A percentile compares a stretch with the other conserved stretches of the same genome.
Evolutionary conservation across 2,113 vertebrate species (phyloP).

Genomic region (Forbesichthys papilliferus): DNA sequence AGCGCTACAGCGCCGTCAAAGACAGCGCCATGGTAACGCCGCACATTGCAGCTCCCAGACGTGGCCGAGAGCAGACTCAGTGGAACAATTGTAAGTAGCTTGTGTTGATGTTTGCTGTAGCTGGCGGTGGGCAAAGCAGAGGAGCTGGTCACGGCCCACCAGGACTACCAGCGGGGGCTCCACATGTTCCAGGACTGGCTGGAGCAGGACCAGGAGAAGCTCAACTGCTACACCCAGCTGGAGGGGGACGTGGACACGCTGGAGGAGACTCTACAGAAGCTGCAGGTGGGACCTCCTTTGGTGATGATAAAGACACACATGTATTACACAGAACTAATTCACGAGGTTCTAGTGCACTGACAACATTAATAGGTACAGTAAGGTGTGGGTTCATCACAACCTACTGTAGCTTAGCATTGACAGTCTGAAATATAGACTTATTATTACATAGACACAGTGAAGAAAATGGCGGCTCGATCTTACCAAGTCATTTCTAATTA

Average conservation of each 20-base stretch:
- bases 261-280: conserved; percentile 82
- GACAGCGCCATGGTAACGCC: conserved; percentile 83
- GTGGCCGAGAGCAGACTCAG: background rate
- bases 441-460: too few species aligned
- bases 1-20: conserved; percentile 83
- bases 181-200: conserved; percentile 91
- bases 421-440: too few species aligned
- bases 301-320: background rate
- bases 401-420: too few species aligned
- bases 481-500: too few species aligned
- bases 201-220: conserved; percentile 86
- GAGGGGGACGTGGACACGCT: conserved; percentile 84
- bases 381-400: too few species aligned
- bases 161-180: conserved; percentile 88
- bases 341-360: too few species aligned
- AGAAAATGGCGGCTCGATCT: too few species aligned
- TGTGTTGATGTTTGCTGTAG: conserved; percentile 62
- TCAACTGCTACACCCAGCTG: conserved; percentile 81
- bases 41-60: background rate
- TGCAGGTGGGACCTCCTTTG: conserved; percentile 80
- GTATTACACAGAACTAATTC: background rate
- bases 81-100: background rate
- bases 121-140: conserved; percentile 84
- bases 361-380: too few species aligned
- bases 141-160: conserved; percentile 84